Evolutionary conservation across 2,797 vertebrate species (phyloP).

Genomic region (Sebastes nivosus): DNA sequence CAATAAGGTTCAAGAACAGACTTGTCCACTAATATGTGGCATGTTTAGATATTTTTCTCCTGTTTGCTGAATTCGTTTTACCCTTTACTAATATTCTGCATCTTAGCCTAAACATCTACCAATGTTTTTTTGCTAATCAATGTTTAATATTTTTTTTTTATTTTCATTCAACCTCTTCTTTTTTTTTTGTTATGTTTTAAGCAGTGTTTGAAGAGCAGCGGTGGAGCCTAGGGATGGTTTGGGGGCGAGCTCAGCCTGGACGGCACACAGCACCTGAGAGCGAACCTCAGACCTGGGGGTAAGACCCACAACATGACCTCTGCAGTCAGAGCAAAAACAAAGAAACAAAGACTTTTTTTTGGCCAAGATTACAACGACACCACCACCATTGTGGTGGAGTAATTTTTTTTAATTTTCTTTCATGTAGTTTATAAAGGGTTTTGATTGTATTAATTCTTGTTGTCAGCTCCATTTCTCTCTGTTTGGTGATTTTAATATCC

Average conservation of each 20-base stretch:
- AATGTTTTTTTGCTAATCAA: constrained; percentile 60
- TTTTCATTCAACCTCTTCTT: constrained; percentile 11
- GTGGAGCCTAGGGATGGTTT: constrained; percentile 62
- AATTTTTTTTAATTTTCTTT: background rate
- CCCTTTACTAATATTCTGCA: constrained; percentile 20
- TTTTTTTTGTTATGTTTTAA: constrained; percentile 36
- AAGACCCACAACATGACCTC: constrained; percentile 61
- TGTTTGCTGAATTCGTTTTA: constrained; percentile 5
- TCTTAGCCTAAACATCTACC: constrained; percentile 26
- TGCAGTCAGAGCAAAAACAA: constrained; percentile 47
- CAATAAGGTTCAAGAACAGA: background rate
- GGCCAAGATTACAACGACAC: constrained; percentile 3
- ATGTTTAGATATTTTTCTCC: background rate
- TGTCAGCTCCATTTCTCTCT: constrained; percentile 13
- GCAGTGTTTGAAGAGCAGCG: constrained; percentile 71
- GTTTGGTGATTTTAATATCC: background rate
- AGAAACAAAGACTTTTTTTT: constrained; percentile 51
- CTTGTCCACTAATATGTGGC: background rate
- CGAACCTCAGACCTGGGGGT: constrained; percentile 58
- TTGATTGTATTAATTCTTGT: constrained; percentile 21
- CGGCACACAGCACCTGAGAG: constrained; percentile 56
- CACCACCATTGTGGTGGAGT: background rate
- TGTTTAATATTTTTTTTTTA: constrained; percentile 49
- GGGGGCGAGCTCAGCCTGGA: constrained; percentile 43
- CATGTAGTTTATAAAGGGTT: constrained; percentile 18